Conservation (phyloP, 1,140 invertebrate genomes). For the Drosophila albomicans region DNA sequence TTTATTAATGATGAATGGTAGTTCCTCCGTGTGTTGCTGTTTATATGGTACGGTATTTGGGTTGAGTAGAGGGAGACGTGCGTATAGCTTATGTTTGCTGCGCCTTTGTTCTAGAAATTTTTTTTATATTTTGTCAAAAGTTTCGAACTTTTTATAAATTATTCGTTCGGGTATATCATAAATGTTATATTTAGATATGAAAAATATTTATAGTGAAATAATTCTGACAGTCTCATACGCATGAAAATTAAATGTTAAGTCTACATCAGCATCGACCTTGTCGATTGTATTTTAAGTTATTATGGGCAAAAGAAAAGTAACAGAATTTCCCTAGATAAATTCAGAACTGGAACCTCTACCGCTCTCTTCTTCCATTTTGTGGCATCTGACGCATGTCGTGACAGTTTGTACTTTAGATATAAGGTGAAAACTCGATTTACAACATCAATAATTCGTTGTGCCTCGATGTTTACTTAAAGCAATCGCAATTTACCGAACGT, state of each 20-base stretch:
- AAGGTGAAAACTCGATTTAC: not conserved
- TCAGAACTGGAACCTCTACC: not conserved
- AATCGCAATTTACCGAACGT: too few species aligned
- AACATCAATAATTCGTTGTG: not conserved
- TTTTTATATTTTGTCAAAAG: constrained; percentile 57
- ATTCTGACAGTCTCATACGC: constrained; percentile 42
- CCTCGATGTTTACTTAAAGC: too few species aligned
- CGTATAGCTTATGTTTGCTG: constrained; percentile 28
- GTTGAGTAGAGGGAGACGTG: too few species aligned
- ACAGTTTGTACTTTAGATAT: constrained; percentile 45
- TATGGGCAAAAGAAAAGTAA: constrained; percentile 2
- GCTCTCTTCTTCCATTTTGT: not conserved
- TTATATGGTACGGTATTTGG: not conserved
- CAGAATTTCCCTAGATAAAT: not conserved
- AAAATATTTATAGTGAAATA: constrained; percentile 65
- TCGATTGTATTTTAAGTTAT: constrained; percentile 16
- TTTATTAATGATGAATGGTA: constrained; percentile 25
- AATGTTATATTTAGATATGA: constrained; percentile 68
- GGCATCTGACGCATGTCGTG: constrained; percentile 5
- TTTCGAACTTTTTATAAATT: constrained; percentile 60
- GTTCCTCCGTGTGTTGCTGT: not conserved
- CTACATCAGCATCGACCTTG: not conserved
- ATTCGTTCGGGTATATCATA: constrained; percentile 61
- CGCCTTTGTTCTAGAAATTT: constrained; percentile 44
- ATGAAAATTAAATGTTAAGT: constrained; percentile 48